Evolutionary conservation across 2,113 vertebrate genomes (phyloP), one percentile per base, ranked within the genome.

Genomic region (Cochlearius cochlearius): DNA sequence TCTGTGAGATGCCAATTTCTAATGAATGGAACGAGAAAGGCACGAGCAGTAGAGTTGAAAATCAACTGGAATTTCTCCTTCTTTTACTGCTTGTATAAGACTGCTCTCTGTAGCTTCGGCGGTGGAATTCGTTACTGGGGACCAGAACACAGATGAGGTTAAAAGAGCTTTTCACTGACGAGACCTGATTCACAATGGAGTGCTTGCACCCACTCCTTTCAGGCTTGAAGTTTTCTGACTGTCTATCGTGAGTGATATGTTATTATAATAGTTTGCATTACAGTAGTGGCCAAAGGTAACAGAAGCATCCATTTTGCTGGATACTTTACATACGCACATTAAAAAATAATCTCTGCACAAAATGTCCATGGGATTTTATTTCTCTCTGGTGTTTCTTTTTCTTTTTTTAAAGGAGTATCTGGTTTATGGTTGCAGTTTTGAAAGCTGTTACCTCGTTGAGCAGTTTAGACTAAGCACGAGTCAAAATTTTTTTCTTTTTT

Each of bases 371-470:
- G 8, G 43, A 69, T 91, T 91, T 64, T 52, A 68, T 92, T 95
- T 94, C 66, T 83, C 63, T 73, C 62, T 73, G 19, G 30, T 60
- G 29, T 84, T 86, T 77, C n/a, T 63, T 84, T 80, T 53, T 38
- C 41, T 27, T 90, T 89, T 92, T 77, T 72, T 27, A 59, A 12
- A 85, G 76, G 53, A 66, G n/a, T 87, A 73, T 89, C 76, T 96
- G 58, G 59, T 95, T 97, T 97, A 88, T 66, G 85, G 88, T 71
- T 90, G 75, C 90, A 84, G 81, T 68, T 95, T 83, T 84, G 85
- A 88, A 81, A 95, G 32, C 91, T 96, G 94, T 94, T 96, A 94
- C 68, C 59, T 88, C 0, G 52, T 81, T 90, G 90, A 92, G 76
- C 75, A 63, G 62, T 93, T 87, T n/a, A 89, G 89, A 63, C 50